Base-by-base conservation (phyloP, 2,113 vertebrate genomes). In the Spermophilus dauricus region DNA sequence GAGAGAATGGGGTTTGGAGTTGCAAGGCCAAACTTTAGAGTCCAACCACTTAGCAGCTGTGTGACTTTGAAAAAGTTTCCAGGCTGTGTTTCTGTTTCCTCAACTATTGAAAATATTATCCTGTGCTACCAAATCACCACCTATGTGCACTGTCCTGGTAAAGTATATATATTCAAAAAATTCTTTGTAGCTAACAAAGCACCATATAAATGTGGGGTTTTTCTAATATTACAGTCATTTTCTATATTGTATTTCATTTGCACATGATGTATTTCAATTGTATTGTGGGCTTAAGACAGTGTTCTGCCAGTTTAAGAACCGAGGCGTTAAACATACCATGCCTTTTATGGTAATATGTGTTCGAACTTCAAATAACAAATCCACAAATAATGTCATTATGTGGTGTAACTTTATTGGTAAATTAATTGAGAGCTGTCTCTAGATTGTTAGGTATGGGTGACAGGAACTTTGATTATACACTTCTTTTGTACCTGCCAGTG, bases 401-500 rank as follows among this genome's bases (percentile, higher is more conserved):
- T 37, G 84, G 58, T 48, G 14, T 65, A 75, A 58, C 5, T 42
- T 37, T 83, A 39, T 45, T 89, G 78, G 82, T 92, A 80, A 93
- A 93, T 96, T 96, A 92, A 95, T 86, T 93, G 89, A 96, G 34
- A 14, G 42, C 32, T 73, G 24, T 86, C 51, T 95, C 70, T 85
- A 78, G 63, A 89, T 89, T 94, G 65, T 94, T 96, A 86, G 51
- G 63, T 91, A 28, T 90, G 39, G 58, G 7, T 93, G 73, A 73
- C 17, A 86, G 86, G 42, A 94, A 77, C 32, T 93, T 26, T 70
- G 84, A 13, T 95, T 95, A 95, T 70, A 37, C 95, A 89, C 8
- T 89, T 89, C 30, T 76, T 88, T 97, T 88, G n/a, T 92, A 42
- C 45, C 13, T 86, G 26, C 30, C 69, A 18, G 37, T 80, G 63